Evolutionary conservation across 2,113 vertebrate genomes (phyloP).

Genomic region (Oxygymnocypris stewartii): DNA sequence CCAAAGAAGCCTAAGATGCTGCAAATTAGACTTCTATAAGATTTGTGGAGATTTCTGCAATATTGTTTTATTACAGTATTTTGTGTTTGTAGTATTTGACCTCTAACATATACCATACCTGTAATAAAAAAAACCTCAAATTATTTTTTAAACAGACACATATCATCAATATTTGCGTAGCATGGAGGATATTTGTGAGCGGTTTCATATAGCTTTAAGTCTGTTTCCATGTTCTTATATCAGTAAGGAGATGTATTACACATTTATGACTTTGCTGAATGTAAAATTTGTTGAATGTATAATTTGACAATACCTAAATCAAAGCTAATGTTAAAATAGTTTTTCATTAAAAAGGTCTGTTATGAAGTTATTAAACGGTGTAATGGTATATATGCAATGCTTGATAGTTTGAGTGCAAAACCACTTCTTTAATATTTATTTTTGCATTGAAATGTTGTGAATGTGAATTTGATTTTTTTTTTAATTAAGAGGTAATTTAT

Average conservation of each 20-base stretch:
- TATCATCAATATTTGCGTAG: not conserved
- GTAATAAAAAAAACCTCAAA: not conserved
- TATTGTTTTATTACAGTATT: not conserved
- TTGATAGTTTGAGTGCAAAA: not conserved
- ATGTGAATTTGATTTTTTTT: not conserved
- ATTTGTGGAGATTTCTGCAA: not conserved
- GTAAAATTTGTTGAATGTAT: not conserved
- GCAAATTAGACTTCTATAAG: not conserved
- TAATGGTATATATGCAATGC: not conserved
- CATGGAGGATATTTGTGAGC: not conserved
- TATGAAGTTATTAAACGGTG: too few relatives aligned
- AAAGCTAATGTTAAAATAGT: not conserved
- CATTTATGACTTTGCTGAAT: not conserved
- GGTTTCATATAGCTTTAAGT: not conserved
- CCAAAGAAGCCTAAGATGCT: not conserved
- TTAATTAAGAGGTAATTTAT: too few relatives aligned
- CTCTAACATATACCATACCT: not conserved
- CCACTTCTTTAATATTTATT: not conserved
- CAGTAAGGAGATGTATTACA: not conserved
- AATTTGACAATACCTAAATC: not conserved
- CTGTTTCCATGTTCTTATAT: not conserved
- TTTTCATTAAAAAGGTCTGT: not conserved
- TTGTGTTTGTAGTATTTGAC: not conserved
- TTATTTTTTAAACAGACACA: not conserved
- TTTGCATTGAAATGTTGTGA: not conserved